Evolutionary conservation across 2,113 vertebrate species (phyloP).

Genomic region (Lagopus leucura): DNA sequence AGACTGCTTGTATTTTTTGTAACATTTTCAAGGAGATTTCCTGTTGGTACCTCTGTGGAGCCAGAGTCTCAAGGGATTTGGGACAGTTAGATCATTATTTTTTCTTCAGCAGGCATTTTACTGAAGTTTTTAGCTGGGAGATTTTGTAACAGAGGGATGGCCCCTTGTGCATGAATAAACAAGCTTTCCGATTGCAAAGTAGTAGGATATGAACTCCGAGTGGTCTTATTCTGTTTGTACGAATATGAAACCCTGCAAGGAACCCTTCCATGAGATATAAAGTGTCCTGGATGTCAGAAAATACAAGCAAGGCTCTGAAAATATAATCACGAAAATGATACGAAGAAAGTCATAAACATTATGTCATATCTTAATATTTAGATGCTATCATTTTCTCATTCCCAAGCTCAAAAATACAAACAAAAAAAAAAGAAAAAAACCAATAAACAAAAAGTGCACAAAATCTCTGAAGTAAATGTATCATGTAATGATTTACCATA

Average conservation of each 20-base stretch:
- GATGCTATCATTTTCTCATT: not conserved
- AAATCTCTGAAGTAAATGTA: not conserved
- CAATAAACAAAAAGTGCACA: too few species aligned
- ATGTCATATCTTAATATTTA: not conserved
- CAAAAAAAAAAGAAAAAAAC: not conserved
- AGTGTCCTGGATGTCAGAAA: not conserved
- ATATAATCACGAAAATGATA: not conserved
- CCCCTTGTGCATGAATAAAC: conserved; percentile 41
- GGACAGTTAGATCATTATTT: conserved; percentile 16
- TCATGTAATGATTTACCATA: not conserved
- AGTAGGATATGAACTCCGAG: not conserved
- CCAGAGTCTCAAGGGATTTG: not conserved
- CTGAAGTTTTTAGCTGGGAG: conserved; percentile 13
- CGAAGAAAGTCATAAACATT: not conserved
- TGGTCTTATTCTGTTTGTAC: conserved; percentile 16
- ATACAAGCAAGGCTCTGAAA: not conserved
- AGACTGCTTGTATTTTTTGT: not conserved
- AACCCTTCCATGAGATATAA: not conserved
- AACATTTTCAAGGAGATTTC: not conserved
- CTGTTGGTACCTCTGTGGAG: not conserved
- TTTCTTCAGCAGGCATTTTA: conserved; percentile 18
- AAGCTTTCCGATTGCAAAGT: conserved; percentile 21
- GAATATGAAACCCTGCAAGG: conserved; percentile 25
- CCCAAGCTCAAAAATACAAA: not conserved
- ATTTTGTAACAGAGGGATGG: conserved; percentile 32